Evolutionary conservation across 2,888 invertebrate species (phyloP).

Genomic region (Ophion slaviceki): DNA sequence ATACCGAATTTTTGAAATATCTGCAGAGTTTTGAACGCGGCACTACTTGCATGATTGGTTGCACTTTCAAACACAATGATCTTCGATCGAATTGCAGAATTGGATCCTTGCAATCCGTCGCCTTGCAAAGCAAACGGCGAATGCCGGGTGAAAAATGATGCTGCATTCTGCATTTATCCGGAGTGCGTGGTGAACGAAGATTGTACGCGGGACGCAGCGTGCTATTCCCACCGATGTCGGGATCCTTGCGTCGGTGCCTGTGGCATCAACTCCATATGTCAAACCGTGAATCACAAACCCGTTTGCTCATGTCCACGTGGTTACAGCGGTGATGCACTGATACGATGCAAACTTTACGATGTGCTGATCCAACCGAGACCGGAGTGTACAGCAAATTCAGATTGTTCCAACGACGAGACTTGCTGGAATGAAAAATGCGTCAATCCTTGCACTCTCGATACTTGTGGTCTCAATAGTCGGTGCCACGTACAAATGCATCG

Average conservation of each 20-base stretch:
- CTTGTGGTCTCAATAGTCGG: conserved; percentile 91
- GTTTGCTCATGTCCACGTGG: conserved; percentile 92
- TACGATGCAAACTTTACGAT: conserved; percentile 87
- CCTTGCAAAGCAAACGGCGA: conserved; percentile 93
- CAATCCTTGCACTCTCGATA: conserved; percentile 89
- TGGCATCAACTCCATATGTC: conserved; percentile 92
- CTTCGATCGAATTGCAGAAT: conserved; percentile 69
- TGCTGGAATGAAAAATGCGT: conserved; percentile 91
- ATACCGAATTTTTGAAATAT: too few relatives aligned
- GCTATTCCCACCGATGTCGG: conserved; percentile 92
- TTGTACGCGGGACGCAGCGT: conserved; percentile 92
- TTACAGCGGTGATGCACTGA: conserved; percentile 91
- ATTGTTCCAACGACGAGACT: conserved; percentile 93
- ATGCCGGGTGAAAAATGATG: conserved; percentile 89
- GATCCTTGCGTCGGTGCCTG: conserved; percentile 94
- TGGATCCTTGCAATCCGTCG: conserved; percentile 92
- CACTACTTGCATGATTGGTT: too few relatives aligned
- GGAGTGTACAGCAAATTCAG: conserved; percentile 90
- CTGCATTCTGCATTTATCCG: conserved; percentile 91
- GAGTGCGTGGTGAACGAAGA: conserved; percentile 96
- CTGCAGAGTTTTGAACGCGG: too few relatives aligned
- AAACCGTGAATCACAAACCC: conserved; percentile 91
- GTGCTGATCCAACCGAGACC: conserved; percentile 86
- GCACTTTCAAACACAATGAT: too few relatives aligned
- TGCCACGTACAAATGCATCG: conserved; percentile 92